phyloP scores from a whole-genome alignment of 1,140 invertebrate genomes.

The Aphelenchoides besseyi region DNA sequence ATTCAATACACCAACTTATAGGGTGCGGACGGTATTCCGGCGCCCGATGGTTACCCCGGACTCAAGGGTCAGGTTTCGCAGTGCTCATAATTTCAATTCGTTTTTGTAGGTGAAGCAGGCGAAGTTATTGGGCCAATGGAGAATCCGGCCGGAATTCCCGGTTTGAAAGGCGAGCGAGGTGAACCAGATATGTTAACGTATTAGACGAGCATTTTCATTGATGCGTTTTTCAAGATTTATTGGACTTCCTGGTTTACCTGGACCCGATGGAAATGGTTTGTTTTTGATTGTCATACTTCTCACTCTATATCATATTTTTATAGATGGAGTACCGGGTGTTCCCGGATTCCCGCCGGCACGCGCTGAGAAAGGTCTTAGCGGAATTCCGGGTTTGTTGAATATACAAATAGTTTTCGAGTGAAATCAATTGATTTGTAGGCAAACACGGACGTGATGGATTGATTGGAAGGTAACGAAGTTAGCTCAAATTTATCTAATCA shows the following conservation, averaged over 20 bases:
- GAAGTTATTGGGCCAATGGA: conserved; percentile 62
- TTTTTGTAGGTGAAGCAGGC: conserved; percentile 52
- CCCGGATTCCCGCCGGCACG: conserved; percentile 43
- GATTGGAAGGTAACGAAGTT: too few relatives aligned
- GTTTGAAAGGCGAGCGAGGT: conserved; percentile 51
- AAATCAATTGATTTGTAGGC: conserved; percentile 45
- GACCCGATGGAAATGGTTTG: conserved; percentile 37
- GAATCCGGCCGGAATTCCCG: conserved; percentile 52
- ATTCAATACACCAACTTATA: conserved; percentile 20
- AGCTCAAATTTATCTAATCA: too few relatives aligned
- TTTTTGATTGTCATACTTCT: background rate
- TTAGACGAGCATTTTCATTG: background rate
- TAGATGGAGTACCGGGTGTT: conserved; percentile 34
- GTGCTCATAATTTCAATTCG: background rate
- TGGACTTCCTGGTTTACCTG: conserved; percentile 49
- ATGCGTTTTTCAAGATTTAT: conserved; percentile 28
- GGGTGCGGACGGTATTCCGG: conserved; percentile 55
- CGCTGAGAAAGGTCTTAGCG: conserved; percentile 40
- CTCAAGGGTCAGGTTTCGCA: too few relatives aligned
- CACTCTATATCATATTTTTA: background rate
- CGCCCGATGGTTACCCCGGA: conserved; percentile 57
- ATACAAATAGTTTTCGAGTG: too few relatives aligned
- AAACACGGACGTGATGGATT: conserved; percentile 49
- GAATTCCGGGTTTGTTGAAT: conserved; percentile 6
- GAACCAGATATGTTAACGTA: conserved; percentile 21